A percentile compares a stretch with the other conserved stretches of the same genome.
These are phyloP conservation scores for Cebus imitator DNA, from an alignment of 2,113 vertebrate genomes.

Conservation along the genomic window DNA sequence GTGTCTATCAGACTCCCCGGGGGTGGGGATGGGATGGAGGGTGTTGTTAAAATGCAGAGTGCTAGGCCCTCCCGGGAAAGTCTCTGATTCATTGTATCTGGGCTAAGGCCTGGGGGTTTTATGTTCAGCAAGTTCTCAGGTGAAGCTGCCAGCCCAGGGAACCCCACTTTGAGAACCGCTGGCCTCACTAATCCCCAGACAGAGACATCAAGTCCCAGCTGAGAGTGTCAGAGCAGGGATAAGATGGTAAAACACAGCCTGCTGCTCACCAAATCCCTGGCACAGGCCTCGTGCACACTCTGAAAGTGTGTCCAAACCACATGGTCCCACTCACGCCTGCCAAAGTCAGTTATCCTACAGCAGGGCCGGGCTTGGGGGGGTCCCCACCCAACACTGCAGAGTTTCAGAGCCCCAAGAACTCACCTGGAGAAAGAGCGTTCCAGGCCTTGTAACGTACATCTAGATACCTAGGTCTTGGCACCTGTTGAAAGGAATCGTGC, in stretches of 20 bases:
- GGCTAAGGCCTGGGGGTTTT: neutral
- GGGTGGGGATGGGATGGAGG: accelerated
- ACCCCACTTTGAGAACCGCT: neutral
- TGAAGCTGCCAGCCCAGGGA: neutral
- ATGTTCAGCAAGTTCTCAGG: neutral
- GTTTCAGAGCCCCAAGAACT: neutral
- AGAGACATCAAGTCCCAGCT: neutral
- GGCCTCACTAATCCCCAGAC: too few species aligned
- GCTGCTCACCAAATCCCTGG: neutral
- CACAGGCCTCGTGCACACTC: neutral
- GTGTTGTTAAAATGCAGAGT: neutral
- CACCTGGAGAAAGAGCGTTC: neutral
- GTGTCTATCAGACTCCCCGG: neutral
- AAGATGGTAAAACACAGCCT: neutral
- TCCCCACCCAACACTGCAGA: neutral
- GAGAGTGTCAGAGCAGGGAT: neutral
- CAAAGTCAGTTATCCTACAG: neutral
- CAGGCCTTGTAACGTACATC: neutral
- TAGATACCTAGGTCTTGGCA: slow-evolving; percentile 48
- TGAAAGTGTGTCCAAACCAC: neutral
- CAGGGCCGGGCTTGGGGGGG: neutral
- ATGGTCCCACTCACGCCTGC: neutral
- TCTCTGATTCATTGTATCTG: neutral
- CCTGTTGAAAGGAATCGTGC: slow-evolving; percentile 6
- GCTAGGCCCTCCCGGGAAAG: neutral